Conservation (phyloP, 2,113 vertebrate species). For the Archilochus colubris region DNA sequence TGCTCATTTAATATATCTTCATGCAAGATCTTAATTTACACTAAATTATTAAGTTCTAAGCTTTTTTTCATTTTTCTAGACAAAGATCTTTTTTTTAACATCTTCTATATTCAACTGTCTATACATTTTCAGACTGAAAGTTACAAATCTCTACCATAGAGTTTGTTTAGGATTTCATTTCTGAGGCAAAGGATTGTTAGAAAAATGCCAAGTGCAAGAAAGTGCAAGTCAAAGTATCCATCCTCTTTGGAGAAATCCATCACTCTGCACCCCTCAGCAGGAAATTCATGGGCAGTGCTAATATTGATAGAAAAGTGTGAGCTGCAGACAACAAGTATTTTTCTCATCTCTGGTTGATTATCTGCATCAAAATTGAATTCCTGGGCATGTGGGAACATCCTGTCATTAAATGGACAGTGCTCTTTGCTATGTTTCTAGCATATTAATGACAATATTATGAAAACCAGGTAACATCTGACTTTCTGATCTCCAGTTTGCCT, state of each 20-base stretch:
- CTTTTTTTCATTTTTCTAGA: no score
- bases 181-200: background rate
- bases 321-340: background rate
- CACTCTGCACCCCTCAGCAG: background rate
- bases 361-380: background rate
- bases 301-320: background rate
- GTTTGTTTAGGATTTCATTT: background rate
- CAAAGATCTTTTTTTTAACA: background rate
- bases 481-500: background rate
- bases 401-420: background rate
- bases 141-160: background rate
- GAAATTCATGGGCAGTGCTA: background rate
- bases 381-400: background rate
- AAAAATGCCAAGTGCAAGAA: background rate
- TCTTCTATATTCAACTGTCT: background rate
- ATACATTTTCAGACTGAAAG: background rate
- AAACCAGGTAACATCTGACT: background rate
- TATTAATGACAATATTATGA: background rate
- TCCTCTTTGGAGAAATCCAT: background rate
- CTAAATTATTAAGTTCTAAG: background rate
- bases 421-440: background rate
- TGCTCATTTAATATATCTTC: background rate
- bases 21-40: background rate
- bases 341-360: background rate
- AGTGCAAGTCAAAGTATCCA: background rate